phyloP scores from a whole-genome alignment of 1,140 invertebrate species.

The Gonatopus flavifemur region DNA sequence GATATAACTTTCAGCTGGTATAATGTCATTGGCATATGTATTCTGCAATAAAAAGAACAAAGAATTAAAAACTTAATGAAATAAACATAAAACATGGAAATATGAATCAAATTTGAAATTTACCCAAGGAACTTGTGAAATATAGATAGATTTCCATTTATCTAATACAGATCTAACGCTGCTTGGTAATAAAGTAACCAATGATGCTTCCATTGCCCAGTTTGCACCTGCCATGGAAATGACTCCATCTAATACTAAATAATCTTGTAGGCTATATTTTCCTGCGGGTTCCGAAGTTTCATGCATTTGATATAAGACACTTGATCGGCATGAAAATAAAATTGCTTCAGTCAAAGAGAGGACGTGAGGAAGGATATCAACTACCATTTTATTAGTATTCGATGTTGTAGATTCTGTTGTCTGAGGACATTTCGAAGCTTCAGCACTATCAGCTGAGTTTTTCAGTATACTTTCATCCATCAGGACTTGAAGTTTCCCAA shows the following conservation, averaged over 20 bases:
- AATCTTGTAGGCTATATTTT: constrained; percentile 59
- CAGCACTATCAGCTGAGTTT: constrained; percentile 39
- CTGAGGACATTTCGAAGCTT: constrained; percentile 39
- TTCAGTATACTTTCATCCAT: constrained; percentile 59
- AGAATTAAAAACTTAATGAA: not conserved
- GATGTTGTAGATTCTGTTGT: constrained; percentile 36
- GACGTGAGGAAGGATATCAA: constrained; percentile 66
- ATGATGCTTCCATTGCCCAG: constrained; percentile 59
- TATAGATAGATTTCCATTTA: constrained; percentile 64
- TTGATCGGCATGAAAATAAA: constrained; percentile 57
- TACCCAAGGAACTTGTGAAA: constrained; percentile 60
- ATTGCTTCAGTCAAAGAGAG: constrained; percentile 65
- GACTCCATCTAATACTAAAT: constrained; percentile 61
- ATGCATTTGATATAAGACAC: constrained; percentile 60
- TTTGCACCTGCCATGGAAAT: constrained; percentile 64
- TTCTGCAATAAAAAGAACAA: constrained; percentile 58
- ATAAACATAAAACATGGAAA: not conserved
- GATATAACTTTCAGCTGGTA: constrained; percentile 81
- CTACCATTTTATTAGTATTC: constrained; percentile 49
- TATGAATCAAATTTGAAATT: constrained; percentile 4
- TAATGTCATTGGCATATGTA: constrained; percentile 74
- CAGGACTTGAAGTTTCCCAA: constrained; percentile 71
- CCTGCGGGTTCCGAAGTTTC: constrained; percentile 55
- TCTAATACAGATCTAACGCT: constrained; percentile 64
- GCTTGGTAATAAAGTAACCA: constrained; percentile 63